Base-by-base conservation (phyloP, 1,140 invertebrate genomes). In the Meloidogyne hapla region DNA sequence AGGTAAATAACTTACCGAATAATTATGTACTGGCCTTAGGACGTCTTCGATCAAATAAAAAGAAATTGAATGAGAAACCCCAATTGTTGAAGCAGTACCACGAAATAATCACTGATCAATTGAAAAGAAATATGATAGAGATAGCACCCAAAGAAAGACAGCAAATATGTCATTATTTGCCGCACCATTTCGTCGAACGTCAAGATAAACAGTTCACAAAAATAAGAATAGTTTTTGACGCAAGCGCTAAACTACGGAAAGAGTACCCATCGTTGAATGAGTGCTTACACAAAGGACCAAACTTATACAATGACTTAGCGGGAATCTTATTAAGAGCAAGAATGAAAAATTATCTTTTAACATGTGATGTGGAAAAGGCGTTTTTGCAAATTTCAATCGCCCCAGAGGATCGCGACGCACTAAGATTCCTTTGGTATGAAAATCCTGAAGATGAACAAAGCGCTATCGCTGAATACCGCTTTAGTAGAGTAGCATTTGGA, bases 391-490 rank as follows among this genome's bases (percentile, higher is more conserved):
- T 68, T 5, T 33, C 38, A 23, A n/a, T 68, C 5, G 45, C 8
- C 9, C 33, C 38, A 10, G 66, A 68, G 23, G 66, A 68, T 5
- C 18, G 66, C n/a, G 23, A 68, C 10, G 38, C 21, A 10, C 6
- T 66, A 38, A 66, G 64, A 66, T 66, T 66, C 6, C 64, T 66
- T 12, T 66, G 64, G 64, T 66, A 66, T 21, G 64, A 66, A 38
- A 12, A 66, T 13, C 64, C 64, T 1, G 64, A 66, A 12, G n/a
- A 66, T 12, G 12, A 12, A 66, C 12, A 66, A 15, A 66, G 64
- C n/a, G 12, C 12, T 28, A 66, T 66, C 12, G n/a, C n/a, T 13
- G 64, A 66, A 66, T 66, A 66, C 18, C 12, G 64, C 26, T 66
- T 66, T 26, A 68, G 23, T 21, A 68, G 66, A 68, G 66, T 68